A percentile compares a stretch with the other conserved stretches of the same genome.
Conservation (phyloP, 2,888 invertebrate species). For the Hydraecia micacea region DNA sequence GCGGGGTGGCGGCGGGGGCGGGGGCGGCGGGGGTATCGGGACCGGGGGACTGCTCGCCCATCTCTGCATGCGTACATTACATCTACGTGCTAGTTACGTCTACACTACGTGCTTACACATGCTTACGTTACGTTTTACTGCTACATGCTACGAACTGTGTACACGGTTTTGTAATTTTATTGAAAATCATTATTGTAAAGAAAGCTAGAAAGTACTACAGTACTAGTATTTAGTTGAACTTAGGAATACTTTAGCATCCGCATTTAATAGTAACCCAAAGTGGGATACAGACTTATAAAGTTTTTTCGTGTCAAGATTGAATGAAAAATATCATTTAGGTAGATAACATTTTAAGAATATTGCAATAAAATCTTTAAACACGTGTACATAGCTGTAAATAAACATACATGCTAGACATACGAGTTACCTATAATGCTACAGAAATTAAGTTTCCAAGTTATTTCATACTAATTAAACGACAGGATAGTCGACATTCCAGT, state of each 20-base stretch:
- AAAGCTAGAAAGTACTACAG: neutral
- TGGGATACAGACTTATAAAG: neutral
- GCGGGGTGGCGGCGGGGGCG: conserved; percentile 53
- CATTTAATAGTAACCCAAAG: neutral
- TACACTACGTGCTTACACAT: conserved; percentile 82
- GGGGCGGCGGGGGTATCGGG: conserved; percentile 61
- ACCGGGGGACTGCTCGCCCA: conserved; percentile 72
- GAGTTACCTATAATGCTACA: conserved; percentile 52
- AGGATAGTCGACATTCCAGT: conserved; percentile 55
- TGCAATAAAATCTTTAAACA: conserved; percentile 16
- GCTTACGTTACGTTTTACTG: conserved; percentile 67
- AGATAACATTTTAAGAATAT: neutral
- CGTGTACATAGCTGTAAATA: conserved; percentile 47
- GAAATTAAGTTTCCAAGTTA: conserved; percentile 50
- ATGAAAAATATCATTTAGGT: neutral
- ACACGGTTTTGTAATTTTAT: conserved; percentile 37
- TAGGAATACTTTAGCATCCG: neutral
- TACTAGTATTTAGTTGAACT: neutral
- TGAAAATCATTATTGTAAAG: neutral
- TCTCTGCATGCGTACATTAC: conserved; percentile 87
- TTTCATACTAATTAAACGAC: conserved; percentile 15
- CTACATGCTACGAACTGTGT: conserved; percentile 66
- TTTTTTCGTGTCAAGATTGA: neutral
- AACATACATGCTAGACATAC: conserved; percentile 71
- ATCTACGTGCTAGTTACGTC: conserved; percentile 87